A percentile compares a stretch with the other conserved stretches of the same genome.
phyloP scores from a whole-genome alignment of 2,888 invertebrate species.

The Junonia oenone region DNA sequence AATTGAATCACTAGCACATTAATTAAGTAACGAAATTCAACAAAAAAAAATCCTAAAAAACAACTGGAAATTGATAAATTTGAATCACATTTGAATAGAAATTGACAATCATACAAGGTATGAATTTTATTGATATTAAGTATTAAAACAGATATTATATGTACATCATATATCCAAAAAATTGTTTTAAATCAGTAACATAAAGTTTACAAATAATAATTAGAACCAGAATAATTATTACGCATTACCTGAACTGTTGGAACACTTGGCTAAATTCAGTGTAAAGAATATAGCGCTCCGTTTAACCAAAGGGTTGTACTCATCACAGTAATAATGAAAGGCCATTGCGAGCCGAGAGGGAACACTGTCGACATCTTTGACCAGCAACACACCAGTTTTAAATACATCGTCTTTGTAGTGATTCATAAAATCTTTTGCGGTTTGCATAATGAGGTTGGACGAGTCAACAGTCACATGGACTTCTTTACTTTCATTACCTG shows the following conservation, averaged over 20 bases:
- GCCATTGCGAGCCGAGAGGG: conserved; percentile 68
- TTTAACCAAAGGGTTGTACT: conserved; percentile 63
- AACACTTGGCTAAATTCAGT: conserved; percentile 56
- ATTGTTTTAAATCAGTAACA: no score
- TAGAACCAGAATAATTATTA: no score
- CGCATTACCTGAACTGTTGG: conserved; percentile 43
- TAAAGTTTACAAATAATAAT: no score
- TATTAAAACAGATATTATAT: no score
- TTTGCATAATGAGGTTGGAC: conserved; percentile 44
- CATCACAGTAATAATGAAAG: conserved; percentile 74
- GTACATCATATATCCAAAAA: no score
- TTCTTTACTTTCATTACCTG: conserved; percentile 52
- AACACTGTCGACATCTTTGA: conserved; percentile 54
- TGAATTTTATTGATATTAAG: no score
- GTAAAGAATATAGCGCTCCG: conserved; percentile 70
- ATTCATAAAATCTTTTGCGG: conserved; percentile 53
- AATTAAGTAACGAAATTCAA: no score
- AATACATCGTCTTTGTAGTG: conserved; percentile 48
- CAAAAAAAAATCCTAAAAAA: no score
- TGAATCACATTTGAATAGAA: no score
- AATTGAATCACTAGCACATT: no score
- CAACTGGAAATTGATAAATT: no score
- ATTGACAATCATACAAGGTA: no score
- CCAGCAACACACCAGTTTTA: conserved; percentile 59
- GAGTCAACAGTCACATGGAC: conserved; percentile 50